A percentile compares a stretch with the other conserved stretches of the same genome.
These are phyloP conservation scores for Apistogramma diplotaenia DNA, from an alignment of 2,113 vertebrate genomes.

Conservation along the genomic window DNA sequence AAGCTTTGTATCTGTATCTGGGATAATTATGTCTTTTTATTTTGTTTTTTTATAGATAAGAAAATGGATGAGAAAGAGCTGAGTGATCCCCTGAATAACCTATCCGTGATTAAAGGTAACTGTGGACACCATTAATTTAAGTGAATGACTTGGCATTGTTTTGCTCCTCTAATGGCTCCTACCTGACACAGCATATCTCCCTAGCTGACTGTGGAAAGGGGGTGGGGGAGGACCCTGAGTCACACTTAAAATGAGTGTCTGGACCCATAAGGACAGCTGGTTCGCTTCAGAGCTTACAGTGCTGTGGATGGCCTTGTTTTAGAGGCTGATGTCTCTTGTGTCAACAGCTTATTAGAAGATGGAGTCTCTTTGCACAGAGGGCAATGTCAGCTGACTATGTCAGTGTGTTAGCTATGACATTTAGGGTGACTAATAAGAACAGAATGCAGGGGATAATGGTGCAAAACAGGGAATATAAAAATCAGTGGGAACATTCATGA, in stretches of 20 bases:
- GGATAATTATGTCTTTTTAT: neutral
- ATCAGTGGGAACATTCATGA: neutral
- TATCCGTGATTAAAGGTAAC: slow-evolving; percentile 91
- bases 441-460: neutral
- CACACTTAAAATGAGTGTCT: slow-evolving; percentile 16
- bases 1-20: neutral
- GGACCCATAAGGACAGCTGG: neutral
- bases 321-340: slow-evolving; percentile 27
- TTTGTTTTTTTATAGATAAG: slow-evolving; percentile 73
- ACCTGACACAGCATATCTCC: slow-evolving; percentile 7
- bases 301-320: slow-evolving; percentile 49
- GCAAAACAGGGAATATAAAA: neutral
- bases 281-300: neutral
- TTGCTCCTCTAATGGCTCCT: neutral
- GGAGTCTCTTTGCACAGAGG: slow-evolving; percentile 28
- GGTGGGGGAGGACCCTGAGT: slow-evolving; percentile 41
- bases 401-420: neutral
- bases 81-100: slow-evolving; percentile 89
- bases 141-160: slow-evolving; percentile 37
- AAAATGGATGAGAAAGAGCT: slow-evolving; percentile 93
- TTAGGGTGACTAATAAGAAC: neutral
- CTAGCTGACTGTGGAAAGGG: neutral
- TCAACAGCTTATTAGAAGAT: slow-evolving; percentile 42
- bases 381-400: slow-evolving; percentile 25
- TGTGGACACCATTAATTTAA: neutral